Evolutionary conservation across 1,140 invertebrate species (phyloP).

Genomic region (Parapsyche elsis): DNA sequence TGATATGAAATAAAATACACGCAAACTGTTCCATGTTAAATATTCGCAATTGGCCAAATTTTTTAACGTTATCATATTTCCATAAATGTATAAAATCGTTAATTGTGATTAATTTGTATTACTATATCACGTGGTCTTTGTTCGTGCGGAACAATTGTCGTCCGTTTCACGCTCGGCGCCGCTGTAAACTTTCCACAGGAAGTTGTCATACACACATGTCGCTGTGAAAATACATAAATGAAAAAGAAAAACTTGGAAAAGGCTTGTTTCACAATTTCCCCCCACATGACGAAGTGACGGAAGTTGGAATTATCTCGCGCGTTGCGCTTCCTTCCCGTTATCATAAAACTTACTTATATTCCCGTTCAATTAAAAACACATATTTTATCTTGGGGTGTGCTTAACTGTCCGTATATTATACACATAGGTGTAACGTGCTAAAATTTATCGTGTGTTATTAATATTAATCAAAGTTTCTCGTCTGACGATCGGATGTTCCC

Average conservation of each 20-base stretch:
- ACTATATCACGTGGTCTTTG: not conserved
- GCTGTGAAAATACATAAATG: conserved; percentile 15
- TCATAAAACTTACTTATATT: not conserved
- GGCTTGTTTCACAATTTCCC: conserved; percentile 31
- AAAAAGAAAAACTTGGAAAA: conserved; percentile 21
- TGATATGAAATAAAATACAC: too few relatives aligned
- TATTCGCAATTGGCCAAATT: not conserved
- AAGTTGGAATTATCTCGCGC: conserved; percentile 24
- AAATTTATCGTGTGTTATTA: too few relatives aligned
- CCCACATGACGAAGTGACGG: not conserved
- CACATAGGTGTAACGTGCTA: too few relatives aligned
- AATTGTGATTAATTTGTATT: not conserved
- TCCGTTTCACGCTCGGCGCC: conserved; percentile 18
- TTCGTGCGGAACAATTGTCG: conserved; percentile 9
- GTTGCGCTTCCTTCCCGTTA: not conserved
- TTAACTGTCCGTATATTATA: too few relatives aligned
- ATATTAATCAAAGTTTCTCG: too few relatives aligned
- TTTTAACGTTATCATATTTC: not conserved
- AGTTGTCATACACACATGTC: not conserved
- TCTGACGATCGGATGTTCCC: too few relatives aligned
- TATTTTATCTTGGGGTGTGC: not conserved
- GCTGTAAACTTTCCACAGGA: conserved; percentile 20
- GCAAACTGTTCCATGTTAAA: too few relatives aligned
- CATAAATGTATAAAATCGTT: not conserved
- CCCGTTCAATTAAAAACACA: conserved; percentile 6